Percentiles rank a stretch among this genome's conserved stretches.
Conservation (phyloP, 2,888 invertebrate genomes). For the Balanococcus diminutus region DNA sequence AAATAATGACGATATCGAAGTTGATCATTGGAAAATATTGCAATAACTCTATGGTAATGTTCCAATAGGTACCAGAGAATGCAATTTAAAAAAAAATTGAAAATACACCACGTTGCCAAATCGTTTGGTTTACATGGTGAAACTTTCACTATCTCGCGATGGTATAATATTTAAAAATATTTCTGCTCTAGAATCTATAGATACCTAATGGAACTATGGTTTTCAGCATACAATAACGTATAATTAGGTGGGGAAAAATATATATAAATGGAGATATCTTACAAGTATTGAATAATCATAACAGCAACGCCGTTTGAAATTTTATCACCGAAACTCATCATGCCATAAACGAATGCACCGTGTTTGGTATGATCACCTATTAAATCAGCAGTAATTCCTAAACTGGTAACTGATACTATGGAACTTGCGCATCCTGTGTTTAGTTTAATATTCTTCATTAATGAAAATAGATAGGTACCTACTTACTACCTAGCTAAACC, state of each 20-base stretch:
- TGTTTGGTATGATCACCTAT: constrained; percentile 85
- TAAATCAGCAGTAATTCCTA: constrained; percentile 87
- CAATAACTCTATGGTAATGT: not conserved
- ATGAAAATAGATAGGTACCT: not conserved
- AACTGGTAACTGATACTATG: constrained; percentile 83
- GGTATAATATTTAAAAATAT: not conserved
- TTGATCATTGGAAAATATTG: not conserved
- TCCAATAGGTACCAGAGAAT: not conserved
- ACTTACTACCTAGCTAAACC: no score
- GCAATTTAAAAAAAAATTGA: not conserved
- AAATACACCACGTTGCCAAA: not conserved
- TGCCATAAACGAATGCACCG: constrained; percentile 89
- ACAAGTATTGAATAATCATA: constrained; percentile 81
- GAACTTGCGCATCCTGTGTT: constrained; percentile 74
- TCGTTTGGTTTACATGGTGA: not conserved
- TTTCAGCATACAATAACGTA: not conserved
- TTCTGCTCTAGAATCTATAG: not conserved
- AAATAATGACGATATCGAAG: not conserved
- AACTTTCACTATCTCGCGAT: not conserved
- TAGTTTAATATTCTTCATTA: not conserved
- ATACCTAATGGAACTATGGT: not conserved
- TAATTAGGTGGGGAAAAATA: not conserved
- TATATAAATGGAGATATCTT: constrained; percentile 60
- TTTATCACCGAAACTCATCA: constrained; percentile 93
- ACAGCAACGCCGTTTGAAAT: constrained; percentile 86